phyloP scores from a whole-genome alignment of 2,888 invertebrate genomes.

The Sphaerophoria rueppellii region DNA sequence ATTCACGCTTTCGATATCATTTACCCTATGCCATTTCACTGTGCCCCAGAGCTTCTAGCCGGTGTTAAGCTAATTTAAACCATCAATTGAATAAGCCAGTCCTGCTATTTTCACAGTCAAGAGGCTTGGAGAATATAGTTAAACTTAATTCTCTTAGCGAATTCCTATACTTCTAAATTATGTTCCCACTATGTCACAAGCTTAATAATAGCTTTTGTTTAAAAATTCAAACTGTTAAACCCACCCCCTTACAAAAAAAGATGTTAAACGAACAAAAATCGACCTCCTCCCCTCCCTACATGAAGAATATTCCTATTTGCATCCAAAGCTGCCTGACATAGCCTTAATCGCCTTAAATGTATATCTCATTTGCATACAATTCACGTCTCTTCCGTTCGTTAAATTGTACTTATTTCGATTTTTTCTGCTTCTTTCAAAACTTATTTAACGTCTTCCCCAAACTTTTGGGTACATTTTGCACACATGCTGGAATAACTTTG shows the following conservation, averaged over 20 bases:
- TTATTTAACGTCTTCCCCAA: neutral
- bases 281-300: neutral
- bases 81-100: too few relatives aligned
- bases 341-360: conserved; percentile 31
- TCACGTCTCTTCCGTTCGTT: conserved; percentile 62
- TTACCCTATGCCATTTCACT: too few relatives aligned
- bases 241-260: neutral
- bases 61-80: too few relatives aligned
- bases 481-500: conserved; percentile 10
- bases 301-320: conserved; percentile 3
- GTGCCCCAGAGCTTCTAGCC: too few relatives aligned
- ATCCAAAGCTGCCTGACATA: neutral
- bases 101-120: too few relatives aligned
- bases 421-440: conserved; percentile 13
- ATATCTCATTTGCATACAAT: conserved; percentile 64
- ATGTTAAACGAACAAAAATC: neutral
- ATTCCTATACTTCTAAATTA: neutral
- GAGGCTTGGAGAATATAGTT: too few relatives aligned
- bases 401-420: conserved; percentile 63
- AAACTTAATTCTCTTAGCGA: neutral
- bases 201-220: conserved; percentile 7
- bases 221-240: neutral
- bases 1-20: too few relatives aligned
- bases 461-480: neutral
- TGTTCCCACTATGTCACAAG: neutral